phyloP scores from a whole-genome alignment of 2,113 vertebrate species.

The Labrus mixtus region DNA sequence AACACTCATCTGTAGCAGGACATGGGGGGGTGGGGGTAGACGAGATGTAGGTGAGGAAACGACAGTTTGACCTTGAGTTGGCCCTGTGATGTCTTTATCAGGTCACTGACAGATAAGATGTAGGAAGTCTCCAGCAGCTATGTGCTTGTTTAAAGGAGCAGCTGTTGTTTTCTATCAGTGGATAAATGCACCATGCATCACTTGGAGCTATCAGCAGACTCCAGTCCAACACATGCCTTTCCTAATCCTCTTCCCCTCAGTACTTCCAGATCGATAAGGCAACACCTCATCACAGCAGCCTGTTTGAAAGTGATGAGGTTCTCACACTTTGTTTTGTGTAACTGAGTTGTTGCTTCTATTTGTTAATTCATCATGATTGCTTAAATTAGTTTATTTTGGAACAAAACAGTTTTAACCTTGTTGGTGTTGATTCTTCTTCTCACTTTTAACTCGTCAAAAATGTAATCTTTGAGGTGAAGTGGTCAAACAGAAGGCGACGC shows the following conservation, averaged over 20 bases:
- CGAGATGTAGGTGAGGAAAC: constrained; percentile 12
- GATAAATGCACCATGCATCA: constrained; percentile 16
- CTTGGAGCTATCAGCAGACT: constrained; percentile 30
- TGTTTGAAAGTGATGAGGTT: neutral
- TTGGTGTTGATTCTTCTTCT: too few species aligned
- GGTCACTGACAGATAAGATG: constrained; percentile 43
- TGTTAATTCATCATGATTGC: too few species aligned
- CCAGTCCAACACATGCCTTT: constrained; percentile 1
- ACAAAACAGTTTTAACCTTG: too few species aligned
- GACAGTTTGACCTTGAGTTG: constrained; percentile 53
- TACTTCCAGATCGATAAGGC: neutral
- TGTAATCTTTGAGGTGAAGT: too few species aligned
- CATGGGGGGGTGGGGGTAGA: neutral
- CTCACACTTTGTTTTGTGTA: too few species aligned
- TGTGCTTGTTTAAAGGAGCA: constrained; percentile 15
- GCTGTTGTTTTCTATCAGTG: constrained; percentile 41
- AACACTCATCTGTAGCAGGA: neutral
- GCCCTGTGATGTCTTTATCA: constrained; percentile 65
- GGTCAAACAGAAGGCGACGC: too few species aligned
- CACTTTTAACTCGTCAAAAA: too few species aligned
- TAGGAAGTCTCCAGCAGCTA: constrained; percentile 42
- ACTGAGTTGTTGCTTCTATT: too few species aligned
- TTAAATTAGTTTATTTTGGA: too few species aligned
- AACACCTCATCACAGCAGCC: neutral
- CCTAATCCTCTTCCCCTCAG: constrained; percentile 1